Evolutionary conservation across 1,140 invertebrate species (phyloP), one percentile per base, ranked within the genome.

Genomic region (Onthophagus taurus): DNA sequence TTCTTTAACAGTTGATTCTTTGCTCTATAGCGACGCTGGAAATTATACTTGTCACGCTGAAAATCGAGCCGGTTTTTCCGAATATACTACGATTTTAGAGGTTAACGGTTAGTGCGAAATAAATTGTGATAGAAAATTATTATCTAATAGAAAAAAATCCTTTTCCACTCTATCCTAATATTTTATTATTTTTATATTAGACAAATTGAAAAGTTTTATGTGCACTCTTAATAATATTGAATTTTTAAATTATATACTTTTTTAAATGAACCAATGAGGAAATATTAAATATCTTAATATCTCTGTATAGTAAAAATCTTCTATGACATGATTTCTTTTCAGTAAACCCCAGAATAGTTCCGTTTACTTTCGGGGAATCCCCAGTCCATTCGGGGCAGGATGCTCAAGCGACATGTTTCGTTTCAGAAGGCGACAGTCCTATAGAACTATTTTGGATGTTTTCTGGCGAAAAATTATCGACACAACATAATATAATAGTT

Each of bases 351-450:
- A 74, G 76, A 57, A 78, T 83, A 57, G 69, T 73, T 26, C 73
- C 74, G 19, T 79, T 77, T 50, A 65, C 68, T 44, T 78, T 80
- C 50, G 78, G 79, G 44, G 71, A 74, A 36, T 67, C 68, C 29
- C 68, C 74, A 5, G 72, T 80, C 38, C 81, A 80, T 59, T 81
- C 77, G 47, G 84, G 81, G 38, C 80, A 85, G 61, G 75, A 77
- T 53, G 76, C 80, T 31, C 79, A 79, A 53, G 70, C 80, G 2
- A 74, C 72, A 45, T 80, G 77, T 55, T 65, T 75, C 13, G 77
- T 78, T n/a, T 76, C 70, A 45, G 77, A 70, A 58, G 82, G 72
- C 57, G 79, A 78, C 66, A 67, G 66, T 24, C 75, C 77, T 23
- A 60, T 81, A 34, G 78, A 76, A 46, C 70, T 77, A 21, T 62